Evolutionary conservation across 1,140 invertebrate genomes (phyloP).

Genomic region (Goniozus legneri): DNA sequence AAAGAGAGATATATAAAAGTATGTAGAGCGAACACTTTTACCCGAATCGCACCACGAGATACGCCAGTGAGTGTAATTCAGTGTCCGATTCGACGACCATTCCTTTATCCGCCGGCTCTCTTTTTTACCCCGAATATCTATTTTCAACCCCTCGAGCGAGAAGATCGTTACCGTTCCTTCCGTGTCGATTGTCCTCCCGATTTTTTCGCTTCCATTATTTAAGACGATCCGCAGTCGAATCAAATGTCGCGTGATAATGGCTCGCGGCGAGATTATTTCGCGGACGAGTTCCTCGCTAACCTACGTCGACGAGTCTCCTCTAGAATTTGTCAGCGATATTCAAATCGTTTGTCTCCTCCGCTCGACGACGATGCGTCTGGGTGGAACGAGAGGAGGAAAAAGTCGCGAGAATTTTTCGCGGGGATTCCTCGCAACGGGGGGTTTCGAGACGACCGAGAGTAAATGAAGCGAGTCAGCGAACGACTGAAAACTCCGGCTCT

Average conservation of each 20-base stretch:
- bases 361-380: constrained; percentile 17
- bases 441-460: constrained; percentile 18
- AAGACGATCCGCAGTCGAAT: no score
- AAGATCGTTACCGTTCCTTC: no score
- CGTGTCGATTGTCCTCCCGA: no score
- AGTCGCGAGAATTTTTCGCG: constrained; percentile 33
- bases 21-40: no score
- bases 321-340: constrained; percentile 23
- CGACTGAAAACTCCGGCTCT: constrained; percentile 14
- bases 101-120: no score
- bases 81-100: no score
- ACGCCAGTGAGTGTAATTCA: no score
- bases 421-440: constrained; percentile 27
- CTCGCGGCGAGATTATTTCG: not conserved
- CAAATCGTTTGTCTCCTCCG: constrained; percentile 18
- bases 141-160: no score
- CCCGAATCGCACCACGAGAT: no score
- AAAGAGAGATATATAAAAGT: constrained; percentile 7
- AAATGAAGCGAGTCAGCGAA: constrained; percentile 35
- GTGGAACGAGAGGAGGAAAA: constrained; percentile 26
- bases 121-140: no score
- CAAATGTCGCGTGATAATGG: no score
- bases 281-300: constrained; percentile 7
- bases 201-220: no score
- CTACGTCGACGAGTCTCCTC: constrained; percentile 12